Percentiles rank a stretch among this genome's conserved stretches.
phyloP scores from a whole-genome alignment of 2,797 vertebrate genomes.

The Syndactyla subalaris region DNA sequence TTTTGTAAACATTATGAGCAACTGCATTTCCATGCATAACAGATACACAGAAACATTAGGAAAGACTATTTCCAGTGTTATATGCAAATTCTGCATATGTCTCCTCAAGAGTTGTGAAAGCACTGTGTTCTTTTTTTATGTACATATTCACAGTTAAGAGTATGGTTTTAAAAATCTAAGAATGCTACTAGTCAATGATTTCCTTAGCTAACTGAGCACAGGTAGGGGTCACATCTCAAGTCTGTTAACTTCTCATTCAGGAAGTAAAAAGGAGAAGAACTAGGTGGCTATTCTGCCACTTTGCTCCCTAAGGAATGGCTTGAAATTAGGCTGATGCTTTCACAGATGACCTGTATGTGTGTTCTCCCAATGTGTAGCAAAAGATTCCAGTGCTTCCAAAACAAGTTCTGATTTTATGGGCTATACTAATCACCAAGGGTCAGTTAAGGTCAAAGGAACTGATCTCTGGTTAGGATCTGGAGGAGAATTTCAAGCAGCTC shows the following conservation, averaged over 20 bases:
- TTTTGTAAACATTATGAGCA: constrained; percentile 34
- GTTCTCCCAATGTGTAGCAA: not conserved
- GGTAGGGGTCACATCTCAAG: not conserved
- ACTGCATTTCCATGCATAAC: not conserved
- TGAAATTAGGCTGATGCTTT: not conserved
- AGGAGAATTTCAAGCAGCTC: not conserved
- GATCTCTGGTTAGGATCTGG: not conserved
- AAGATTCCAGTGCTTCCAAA: not conserved
- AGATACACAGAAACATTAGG: not conserved
- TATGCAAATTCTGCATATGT: not conserved
- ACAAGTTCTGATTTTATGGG: not conserved
- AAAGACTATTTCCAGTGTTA: not conserved
- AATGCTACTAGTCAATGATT: not conserved
- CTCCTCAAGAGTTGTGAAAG: not conserved
- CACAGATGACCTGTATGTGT: rapidly evolving
- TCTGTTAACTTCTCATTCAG: not conserved
- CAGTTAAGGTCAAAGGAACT: not conserved
- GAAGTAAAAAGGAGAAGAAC: not conserved
- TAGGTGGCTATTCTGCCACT: not conserved
- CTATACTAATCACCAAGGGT: not conserved
- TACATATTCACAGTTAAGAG: not conserved
- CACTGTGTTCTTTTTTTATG: not conserved
- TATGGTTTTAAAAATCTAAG: not conserved
- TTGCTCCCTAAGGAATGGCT: not conserved
- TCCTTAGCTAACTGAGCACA: not conserved